Conservation (phyloP, 1,140 invertebrate species). For the Drosophila pectinifera region DNA sequence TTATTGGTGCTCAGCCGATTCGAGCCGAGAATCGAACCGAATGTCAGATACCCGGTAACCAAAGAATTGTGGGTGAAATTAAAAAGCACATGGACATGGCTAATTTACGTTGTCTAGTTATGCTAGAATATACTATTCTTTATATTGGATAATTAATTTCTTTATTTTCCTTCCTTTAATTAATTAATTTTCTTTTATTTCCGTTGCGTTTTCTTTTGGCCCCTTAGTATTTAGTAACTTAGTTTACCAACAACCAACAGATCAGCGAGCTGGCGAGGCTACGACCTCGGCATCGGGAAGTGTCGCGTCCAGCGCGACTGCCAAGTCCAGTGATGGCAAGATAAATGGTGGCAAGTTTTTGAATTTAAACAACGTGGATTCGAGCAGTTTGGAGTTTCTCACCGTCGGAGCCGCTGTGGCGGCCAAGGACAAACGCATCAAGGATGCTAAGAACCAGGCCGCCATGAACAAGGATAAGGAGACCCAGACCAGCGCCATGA, state of each 20-base stretch:
- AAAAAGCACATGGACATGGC: too few relatives aligned
- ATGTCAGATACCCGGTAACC: too few relatives aligned
- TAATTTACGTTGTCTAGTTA: too few relatives aligned
- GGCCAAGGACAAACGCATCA: conserved; percentile 93
- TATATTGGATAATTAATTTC: conserved; percentile 2
- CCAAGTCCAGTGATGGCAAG: conserved; percentile 47
- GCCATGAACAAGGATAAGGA: conserved; percentile 78
- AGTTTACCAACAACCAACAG: conserved; percentile 79
- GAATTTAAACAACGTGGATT: conserved; percentile 63
- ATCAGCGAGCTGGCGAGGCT: conserved; percentile 59
- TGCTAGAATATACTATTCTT: background rate
- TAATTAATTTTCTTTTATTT: conserved; percentile 40
- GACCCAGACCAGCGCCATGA: conserved; percentile 56
- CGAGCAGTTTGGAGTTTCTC: conserved; percentile 85
- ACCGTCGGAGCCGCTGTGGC: conserved; percentile 92
- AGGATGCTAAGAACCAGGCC: conserved; percentile 89
- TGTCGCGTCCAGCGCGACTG: conserved; percentile 7
- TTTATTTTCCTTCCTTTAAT: conserved; percentile 33
- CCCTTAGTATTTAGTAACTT: conserved; percentile 74
- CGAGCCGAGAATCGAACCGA: too few relatives aligned
- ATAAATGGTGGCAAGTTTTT: conserved; percentile 57
- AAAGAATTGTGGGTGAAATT: too few relatives aligned
- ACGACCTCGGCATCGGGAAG: conserved; percentile 3
- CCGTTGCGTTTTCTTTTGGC: conserved; percentile 1
- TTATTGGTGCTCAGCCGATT: conserved; percentile 3